phyloP scores from a whole-genome alignment of 2,797 vertebrate genomes.

The Malacoraja senta region DNA sequence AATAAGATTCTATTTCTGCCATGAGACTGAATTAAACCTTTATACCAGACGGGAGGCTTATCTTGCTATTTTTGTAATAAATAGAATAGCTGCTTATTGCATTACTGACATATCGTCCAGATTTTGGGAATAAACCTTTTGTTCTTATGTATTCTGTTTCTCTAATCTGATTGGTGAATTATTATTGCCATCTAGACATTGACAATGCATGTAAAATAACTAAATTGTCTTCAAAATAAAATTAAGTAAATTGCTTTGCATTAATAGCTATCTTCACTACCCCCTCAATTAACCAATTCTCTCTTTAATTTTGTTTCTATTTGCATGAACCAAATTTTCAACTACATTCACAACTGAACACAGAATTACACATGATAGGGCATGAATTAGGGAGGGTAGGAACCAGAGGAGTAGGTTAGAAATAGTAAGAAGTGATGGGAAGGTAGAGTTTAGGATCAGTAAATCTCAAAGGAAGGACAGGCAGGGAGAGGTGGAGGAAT shows the following conservation, averaged over 20 bases:
- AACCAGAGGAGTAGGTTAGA: no score
- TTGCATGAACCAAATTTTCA: neutral
- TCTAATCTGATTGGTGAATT: neutral
- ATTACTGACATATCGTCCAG: constrained; percentile 45
- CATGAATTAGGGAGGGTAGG: no score
- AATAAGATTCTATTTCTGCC: constrained; percentile 62
- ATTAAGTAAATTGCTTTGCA: neutral
- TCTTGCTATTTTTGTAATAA: constrained; percentile 59
- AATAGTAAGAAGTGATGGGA: no score
- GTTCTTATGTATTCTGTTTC: constrained; percentile 58
- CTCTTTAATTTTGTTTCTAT: neutral
- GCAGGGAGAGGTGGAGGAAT: no score
- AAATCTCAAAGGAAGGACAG: no score
- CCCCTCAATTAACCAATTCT: neutral
- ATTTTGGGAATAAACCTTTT: constrained; percentile 49
- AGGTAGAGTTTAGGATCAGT: no score
- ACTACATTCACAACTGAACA: neutral
- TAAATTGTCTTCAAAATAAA: neutral
- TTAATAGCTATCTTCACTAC: neutral
- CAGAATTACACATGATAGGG: neutral
- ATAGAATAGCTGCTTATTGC: constrained; percentile 52
- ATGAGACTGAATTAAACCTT: constrained; percentile 57
- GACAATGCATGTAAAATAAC: neutral
- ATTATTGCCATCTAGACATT: neutral
- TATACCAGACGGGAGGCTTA: constrained; percentile 58